Conservation (phyloP, 2,888 invertebrate genomes). For the Caenorhabditis sp. region DNA sequence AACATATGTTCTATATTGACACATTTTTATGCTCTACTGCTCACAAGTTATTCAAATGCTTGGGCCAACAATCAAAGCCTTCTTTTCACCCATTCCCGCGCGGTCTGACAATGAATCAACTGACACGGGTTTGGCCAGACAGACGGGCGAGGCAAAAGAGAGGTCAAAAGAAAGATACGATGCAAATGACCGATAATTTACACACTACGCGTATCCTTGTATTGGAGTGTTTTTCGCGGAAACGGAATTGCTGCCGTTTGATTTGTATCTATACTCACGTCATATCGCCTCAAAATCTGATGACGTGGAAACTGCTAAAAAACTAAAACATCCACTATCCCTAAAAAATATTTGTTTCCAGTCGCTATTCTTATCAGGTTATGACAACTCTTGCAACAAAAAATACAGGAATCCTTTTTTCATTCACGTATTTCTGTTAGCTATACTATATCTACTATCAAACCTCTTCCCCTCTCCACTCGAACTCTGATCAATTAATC, state of each 20-base stretch:
- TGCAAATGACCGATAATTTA: slow-evolving; percentile 53
- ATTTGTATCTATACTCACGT: slow-evolving; percentile 34
- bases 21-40: slow-evolving; percentile 26
- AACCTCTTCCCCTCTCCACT: slow-evolving; percentile 5
- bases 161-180: slow-evolving; percentile 10
- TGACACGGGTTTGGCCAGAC: slow-evolving; percentile 26
- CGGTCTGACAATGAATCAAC: slow-evolving; percentile 42
- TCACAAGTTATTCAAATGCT: slow-evolving; percentile 17
- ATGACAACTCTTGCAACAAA: too few relatives aligned
- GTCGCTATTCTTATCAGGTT: too few relatives aligned
- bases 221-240: background rate
- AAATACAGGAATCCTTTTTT: background rate
- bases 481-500: slow-evolving; percentile 49
- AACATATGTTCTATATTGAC: background rate
- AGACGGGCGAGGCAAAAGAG: background rate
- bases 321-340: background rate
- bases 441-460: slow-evolving; percentile 9
- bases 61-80: slow-evolving; percentile 1
- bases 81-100: background rate
- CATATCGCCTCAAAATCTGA: background rate
- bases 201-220: slow-evolving; percentile 19
- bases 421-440: background rate
- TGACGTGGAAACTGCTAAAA: background rate
- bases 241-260: slow-evolving; percentile 9
- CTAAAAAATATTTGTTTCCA: background rate